Evolutionary conservation across 1,140 invertebrate genomes (phyloP).

Genomic region (Eulimnadia texana): DNA sequence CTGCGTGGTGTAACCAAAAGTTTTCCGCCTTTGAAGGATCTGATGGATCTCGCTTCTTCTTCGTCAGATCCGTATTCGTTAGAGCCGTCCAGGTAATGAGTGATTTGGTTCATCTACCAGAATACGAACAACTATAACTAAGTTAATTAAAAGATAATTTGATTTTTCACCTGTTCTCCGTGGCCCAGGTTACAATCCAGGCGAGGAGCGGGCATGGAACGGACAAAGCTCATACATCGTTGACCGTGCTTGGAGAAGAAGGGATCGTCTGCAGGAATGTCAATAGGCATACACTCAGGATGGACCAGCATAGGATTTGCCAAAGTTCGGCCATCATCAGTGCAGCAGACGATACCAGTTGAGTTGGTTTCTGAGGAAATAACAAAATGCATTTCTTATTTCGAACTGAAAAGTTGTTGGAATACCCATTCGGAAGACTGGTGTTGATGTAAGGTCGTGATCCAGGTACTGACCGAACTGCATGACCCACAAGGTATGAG

Average conservation of each 20-base stretch:
- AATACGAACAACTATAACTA: background rate
- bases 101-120: slow-evolving; percentile 34
- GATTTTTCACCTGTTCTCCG: slow-evolving; percentile 25
- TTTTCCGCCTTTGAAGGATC: slow-evolving; percentile 22
- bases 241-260: slow-evolving; percentile 15
- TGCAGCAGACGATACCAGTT: slow-evolving; percentile 43
- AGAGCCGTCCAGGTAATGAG: slow-evolving; percentile 36
- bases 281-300: slow-evolving; percentile 24
- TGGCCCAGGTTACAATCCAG: slow-evolving; percentile 17
- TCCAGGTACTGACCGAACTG: slow-evolving; percentile 15
- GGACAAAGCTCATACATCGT: slow-evolving; percentile 20
- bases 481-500: slow-evolving; percentile 7
- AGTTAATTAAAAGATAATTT: background rate
- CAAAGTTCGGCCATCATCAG: slow-evolving; percentile 43
- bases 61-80: slow-evolving; percentile 34
- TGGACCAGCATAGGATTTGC: slow-evolving; percentile 24
- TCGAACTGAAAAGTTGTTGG: background rate
- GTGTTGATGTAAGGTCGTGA: slow-evolving; percentile 14
- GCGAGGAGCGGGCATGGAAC: slow-evolving; percentile 20
- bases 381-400: background rate
- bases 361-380: slow-evolving; percentile 42
- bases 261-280: slow-evolving; percentile 21
- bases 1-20: slow-evolving; percentile 11
- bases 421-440: slow-evolving; percentile 13
- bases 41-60: slow-evolving; percentile 24